A percentile compares a stretch with the other conserved stretches of the same genome.
Evolutionary conservation across 2,113 vertebrate genomes (phyloP).

Genomic region (Nanorana parkeri): DNA sequence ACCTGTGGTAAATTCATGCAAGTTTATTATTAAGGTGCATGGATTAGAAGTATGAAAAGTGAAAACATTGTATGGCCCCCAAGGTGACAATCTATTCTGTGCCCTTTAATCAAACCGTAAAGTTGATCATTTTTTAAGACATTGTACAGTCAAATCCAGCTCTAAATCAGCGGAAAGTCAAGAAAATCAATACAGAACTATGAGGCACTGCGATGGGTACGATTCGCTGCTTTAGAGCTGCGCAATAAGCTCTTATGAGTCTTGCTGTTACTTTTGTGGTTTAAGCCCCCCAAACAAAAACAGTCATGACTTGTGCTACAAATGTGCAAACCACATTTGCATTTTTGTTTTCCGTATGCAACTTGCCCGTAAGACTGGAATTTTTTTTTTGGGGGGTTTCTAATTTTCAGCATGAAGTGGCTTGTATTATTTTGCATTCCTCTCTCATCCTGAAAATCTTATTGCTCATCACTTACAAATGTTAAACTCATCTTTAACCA

Average conservation of each 20-base stretch:
- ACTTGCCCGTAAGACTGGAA: slow-evolving; percentile 2
- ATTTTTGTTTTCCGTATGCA: not conserved
- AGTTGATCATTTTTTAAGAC: slow-evolving; percentile 72
- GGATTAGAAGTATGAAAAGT: slow-evolving; percentile 63
- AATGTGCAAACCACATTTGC: slow-evolving; percentile 10
- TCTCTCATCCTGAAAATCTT: not conserved
- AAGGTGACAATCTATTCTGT: slow-evolving; percentile 82
- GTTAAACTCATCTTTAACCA: slow-evolving; percentile 79
- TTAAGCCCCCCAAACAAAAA: not conserved
- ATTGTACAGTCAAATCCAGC: slow-evolving; percentile 58
- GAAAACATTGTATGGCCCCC: slow-evolving; percentile 71
- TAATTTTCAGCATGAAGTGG: not conserved
- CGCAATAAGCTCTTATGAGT: slow-evolving; percentile 1
- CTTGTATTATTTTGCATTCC: not conserved
- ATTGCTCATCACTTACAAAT: slow-evolving; percentile 62
- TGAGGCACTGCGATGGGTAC: no score
- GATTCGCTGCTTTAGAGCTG: not conserved
- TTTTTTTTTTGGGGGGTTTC: not conserved
- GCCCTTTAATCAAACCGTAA: slow-evolving; percentile 76
- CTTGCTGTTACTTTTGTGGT: not conserved
- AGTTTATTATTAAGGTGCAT: slow-evolving; percentile 76
- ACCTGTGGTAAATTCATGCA: slow-evolving; percentile 84
- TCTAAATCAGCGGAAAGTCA: slow-evolving; percentile 1
- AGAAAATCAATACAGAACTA: not conserved
- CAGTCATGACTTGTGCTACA: not conserved